Percentiles rank a stretch among this genome's conserved stretches.
Evolutionary conservation across 2,888 invertebrate species (phyloP).

Genomic region (Octonoba sinensis): DNA sequence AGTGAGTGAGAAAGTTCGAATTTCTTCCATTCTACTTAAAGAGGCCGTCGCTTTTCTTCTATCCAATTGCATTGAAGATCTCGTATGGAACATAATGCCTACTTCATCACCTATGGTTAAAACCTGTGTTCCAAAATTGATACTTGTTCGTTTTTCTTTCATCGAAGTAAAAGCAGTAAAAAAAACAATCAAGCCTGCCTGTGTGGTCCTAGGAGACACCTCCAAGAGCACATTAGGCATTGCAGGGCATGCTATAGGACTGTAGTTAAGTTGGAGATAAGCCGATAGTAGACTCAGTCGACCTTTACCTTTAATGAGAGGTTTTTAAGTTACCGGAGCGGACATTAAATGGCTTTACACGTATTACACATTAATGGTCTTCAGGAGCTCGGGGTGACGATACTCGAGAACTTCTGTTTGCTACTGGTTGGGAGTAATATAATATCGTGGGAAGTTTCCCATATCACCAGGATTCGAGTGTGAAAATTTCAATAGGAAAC

Average conservation of each 20-base stretch:
- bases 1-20: too few species aligned
- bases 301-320: slow-evolving; percentile 52
- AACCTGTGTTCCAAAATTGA: too few species aligned
- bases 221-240: slow-evolving; percentile 37
- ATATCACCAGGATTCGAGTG: slow-evolving; percentile 6
- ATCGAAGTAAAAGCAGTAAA: neutral
- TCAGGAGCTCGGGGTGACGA: slow-evolving; percentile 1
- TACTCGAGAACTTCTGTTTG: too few species aligned
- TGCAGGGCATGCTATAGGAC: slow-evolving; percentile 17
- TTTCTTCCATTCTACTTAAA: too few species aligned
- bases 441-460: slow-evolving; percentile 37
- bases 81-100: too few species aligned
- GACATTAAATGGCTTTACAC: slow-evolving; percentile 34
- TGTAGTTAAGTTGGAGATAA: slow-evolving; percentile 31
- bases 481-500: too few species aligned
- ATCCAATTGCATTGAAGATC: too few species aligned
- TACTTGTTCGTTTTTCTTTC: too few species aligned
- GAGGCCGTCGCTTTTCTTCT: too few species aligned
- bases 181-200: slow-evolving; percentile 12
- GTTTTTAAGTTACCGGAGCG: slow-evolving; percentile 31
- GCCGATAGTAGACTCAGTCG: slow-evolving; percentile 29
- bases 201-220: slow-evolving; percentile 47
- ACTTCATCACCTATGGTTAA: too few species aligned
- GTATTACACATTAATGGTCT: slow-evolving; percentile 39
- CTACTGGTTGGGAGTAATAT: too few species aligned